Conservation (phyloP, 2,113 vertebrate species). For the Mus pahari region DNA sequence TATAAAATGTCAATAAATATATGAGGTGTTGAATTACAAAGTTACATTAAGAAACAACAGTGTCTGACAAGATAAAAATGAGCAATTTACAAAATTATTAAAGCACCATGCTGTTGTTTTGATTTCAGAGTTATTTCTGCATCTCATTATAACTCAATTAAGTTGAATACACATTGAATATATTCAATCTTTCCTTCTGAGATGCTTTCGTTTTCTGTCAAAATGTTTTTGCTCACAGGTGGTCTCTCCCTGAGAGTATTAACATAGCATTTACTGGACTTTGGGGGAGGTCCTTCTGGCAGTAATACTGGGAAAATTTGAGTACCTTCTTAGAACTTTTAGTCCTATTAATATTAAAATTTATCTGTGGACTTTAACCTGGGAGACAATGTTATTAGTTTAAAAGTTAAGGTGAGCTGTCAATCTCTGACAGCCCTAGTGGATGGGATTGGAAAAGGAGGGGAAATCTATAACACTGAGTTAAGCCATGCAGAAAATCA, state of each 20-base stretch:
- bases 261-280: neutral
- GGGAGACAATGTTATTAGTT: neutral
- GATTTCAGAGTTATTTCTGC: neutral
- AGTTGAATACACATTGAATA: neutral
- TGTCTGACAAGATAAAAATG: neutral
- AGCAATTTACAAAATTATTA: neutral
- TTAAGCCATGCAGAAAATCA: neutral
- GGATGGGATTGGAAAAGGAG: neutral
- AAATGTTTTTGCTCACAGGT: no score
- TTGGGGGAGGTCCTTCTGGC: neutral
- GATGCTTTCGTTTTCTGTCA: neutral
- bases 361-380: neutral
- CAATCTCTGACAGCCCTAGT: neutral
- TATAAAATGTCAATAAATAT: neutral
- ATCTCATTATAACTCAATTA: constrained; percentile 24
- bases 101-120: neutral
- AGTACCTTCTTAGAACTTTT: neutral
- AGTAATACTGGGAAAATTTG: neutral
- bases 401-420: neutral
- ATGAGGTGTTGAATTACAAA: neutral
- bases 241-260: neutral
- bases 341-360: neutral
- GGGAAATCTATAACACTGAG: neutral
- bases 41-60: neutral
- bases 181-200: neutral